Percentiles rank a stretch among this genome's conserved stretches.
phyloP scores from a whole-genome alignment of 2,797 vertebrate species.

The Trichosurus vulpecula region DNA sequence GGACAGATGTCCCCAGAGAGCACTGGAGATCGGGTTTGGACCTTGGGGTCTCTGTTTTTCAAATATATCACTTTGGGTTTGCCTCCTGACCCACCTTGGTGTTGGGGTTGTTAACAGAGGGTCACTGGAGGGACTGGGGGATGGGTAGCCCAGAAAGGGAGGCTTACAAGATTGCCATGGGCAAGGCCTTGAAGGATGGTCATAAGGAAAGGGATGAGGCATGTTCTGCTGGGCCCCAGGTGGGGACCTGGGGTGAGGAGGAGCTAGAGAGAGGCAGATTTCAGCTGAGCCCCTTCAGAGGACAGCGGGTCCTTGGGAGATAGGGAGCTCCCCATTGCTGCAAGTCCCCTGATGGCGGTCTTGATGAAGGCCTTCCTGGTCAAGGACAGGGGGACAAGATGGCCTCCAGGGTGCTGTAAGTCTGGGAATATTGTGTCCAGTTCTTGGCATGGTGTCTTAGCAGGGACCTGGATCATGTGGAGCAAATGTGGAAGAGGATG shows the following conservation, averaged over 20 bases:
- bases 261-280: neutral
- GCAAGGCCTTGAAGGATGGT: too few relatives aligned
- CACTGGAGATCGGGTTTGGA: too few relatives aligned
- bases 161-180: too few relatives aligned
- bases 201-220: too few relatives aligned
- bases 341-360: neutral
- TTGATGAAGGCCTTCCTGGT: too few relatives aligned
- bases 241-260: fast-evolving
- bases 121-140: neutral
- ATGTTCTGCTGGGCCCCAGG: too few relatives aligned
- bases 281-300: neutral
- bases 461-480: too few relatives aligned
- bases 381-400: too few relatives aligned
- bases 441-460: neutral
- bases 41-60: too few relatives aligned
- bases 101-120: neutral
- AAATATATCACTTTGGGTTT: neutral
- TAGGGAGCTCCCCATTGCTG: neutral
- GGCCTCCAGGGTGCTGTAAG: neutral
- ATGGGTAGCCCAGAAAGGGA: neutral
- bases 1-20: too few relatives aligned
- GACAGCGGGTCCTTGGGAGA: neutral
- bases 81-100: neutral
- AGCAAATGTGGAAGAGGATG: neutral
- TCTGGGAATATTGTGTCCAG: neutral